A percentile compares a stretch with the other conserved stretches of the same genome.
Evolutionary conservation across 1,140 invertebrate genomes (phyloP).

Genomic region (Leptestheria dahalacensis): DNA sequence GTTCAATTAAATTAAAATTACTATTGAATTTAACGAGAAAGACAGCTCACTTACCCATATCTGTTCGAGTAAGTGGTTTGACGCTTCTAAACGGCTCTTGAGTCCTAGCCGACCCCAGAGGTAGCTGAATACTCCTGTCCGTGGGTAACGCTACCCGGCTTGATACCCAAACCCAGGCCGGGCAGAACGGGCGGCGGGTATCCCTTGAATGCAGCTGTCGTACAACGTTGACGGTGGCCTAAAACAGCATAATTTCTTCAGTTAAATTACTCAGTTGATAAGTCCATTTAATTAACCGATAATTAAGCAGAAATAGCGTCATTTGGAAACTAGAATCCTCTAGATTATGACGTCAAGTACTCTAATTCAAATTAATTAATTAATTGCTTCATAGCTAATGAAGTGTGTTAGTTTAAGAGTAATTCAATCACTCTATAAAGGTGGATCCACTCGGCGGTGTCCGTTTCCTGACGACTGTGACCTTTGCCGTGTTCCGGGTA

Average conservation of each 20-base stretch:
- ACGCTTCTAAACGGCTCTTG: constrained; percentile 9
- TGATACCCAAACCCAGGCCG: constrained; percentile 58
- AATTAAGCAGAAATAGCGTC: constrained; percentile 10
- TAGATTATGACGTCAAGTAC: too few species aligned
- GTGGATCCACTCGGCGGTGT: constrained; percentile 37
- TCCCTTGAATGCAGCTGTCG: constrained; percentile 70
- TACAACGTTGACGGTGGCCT: constrained; percentile 52
- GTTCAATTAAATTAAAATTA: neutral
- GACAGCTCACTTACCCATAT: constrained; percentile 10
- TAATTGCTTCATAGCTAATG: too few species aligned
- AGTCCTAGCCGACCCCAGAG: neutral
- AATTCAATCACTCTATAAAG: constrained; percentile 37
- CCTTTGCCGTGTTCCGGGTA: constrained; percentile 1
- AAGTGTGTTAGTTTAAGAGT: neutral
- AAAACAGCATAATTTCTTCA: constrained; percentile 1
- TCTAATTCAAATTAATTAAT: too few species aligned
- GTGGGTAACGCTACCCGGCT: constrained; percentile 44
- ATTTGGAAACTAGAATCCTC: too few species aligned
- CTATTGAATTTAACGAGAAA: neutral
- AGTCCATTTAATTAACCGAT: neutral
- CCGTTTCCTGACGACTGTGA: constrained; percentile 19
- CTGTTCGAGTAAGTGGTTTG: constrained; percentile 3
- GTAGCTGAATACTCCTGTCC: constrained; percentile 17
- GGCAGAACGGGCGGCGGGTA: constrained; percentile 56
- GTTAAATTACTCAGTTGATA: constrained; percentile 14